A percentile compares a stretch with the other conserved stretches of the same genome.
phyloP scores from a whole-genome alignment of 2,888 invertebrate genomes.

The Ctena decussata region DNA sequence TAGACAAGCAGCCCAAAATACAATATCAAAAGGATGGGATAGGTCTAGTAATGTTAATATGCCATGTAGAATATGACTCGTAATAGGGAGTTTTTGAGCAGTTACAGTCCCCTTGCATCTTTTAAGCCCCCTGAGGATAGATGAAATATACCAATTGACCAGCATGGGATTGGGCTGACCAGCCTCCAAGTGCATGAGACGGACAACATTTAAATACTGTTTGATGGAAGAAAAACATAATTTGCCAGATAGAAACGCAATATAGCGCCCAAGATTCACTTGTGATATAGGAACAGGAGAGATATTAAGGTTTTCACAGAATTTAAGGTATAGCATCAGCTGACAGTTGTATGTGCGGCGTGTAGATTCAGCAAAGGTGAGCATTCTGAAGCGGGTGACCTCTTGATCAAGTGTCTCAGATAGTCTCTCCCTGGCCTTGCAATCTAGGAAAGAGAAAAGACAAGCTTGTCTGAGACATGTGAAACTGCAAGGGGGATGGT shows the following conservation, averaged over 20 bases:
- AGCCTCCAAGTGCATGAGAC: background rate
- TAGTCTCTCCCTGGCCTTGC: background rate
- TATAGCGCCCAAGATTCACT: background rate
- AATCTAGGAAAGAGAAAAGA: too few relatives aligned
- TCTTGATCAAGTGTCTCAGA: background rate
- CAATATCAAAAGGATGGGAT: background rate
- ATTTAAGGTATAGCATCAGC: background rate
- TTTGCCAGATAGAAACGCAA: background rate
- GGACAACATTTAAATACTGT: background rate
- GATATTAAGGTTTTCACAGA: background rate
- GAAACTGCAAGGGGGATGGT: too few relatives aligned
- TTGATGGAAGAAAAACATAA: background rate
- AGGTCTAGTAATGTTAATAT: constrained; percentile 4
- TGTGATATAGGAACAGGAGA: background rate
- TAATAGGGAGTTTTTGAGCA: constrained; percentile 22
- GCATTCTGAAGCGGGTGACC: background rate
- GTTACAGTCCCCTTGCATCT: background rate
- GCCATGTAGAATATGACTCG: background rate
- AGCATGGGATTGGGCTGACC: background rate
- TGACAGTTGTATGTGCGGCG: too few relatives aligned
- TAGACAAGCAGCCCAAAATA: constrained; percentile 33
- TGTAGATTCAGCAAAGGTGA: background rate
- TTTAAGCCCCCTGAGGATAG: background rate
- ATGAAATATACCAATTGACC: background rate
- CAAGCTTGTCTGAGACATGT: too few relatives aligned